Evolutionary conservation across 2,797 vertebrate species (phyloP).

Genomic region (Xiphophorus birchmanni): DNA sequence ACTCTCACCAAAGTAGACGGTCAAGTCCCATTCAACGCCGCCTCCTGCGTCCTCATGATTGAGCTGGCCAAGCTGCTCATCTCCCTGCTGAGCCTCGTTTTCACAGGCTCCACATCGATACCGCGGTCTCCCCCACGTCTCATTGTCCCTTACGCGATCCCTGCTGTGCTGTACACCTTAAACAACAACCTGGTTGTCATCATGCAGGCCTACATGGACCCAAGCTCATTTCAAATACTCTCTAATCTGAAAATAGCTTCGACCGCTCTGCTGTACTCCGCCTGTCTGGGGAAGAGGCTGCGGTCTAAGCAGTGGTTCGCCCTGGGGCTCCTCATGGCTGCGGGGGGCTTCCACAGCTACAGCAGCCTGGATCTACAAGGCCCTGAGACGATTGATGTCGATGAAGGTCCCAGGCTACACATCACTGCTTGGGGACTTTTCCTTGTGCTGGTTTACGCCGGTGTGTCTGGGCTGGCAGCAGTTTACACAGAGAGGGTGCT

Average conservation of each 20-base stretch:
- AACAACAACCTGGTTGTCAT: conserved; percentile 96
- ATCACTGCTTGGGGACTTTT: conserved; percentile 86
- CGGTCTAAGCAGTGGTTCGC: conserved; percentile 82
- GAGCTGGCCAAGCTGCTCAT: conserved; percentile 87
- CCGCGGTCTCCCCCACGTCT: conserved; percentile 43
- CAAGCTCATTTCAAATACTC: conserved; percentile 93
- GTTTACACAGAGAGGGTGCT: conserved; percentile 91
- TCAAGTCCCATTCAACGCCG: conserved; percentile 86
- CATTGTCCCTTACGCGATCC: conserved; percentile 84
- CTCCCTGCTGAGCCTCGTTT: conserved; percentile 79
- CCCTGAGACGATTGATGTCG: not conserved
- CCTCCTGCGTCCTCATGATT: conserved; percentile 88
- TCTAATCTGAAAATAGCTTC: conserved; percentile 93
- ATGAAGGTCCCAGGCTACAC: conserved; percentile 68
- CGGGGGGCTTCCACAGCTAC: conserved; percentile 86
- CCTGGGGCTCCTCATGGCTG: conserved; percentile 84
- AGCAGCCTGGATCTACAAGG: conserved; percentile 78
- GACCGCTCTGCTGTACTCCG: conserved; percentile 89
- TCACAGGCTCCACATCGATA: conserved; percentile 55
- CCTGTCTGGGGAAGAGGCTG: conserved; percentile 84
- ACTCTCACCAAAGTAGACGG: conserved; percentile 86
- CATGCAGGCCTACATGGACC: conserved; percentile 96
- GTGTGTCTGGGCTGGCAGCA: conserved; percentile 89
- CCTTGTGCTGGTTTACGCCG: conserved; percentile 86
- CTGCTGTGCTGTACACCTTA: conserved; percentile 89